Evolutionary conservation across 2,888 invertebrate genomes (phyloP), one percentile per base, ranked within the genome.

Genomic region (Microdon myrmicae): DNA sequence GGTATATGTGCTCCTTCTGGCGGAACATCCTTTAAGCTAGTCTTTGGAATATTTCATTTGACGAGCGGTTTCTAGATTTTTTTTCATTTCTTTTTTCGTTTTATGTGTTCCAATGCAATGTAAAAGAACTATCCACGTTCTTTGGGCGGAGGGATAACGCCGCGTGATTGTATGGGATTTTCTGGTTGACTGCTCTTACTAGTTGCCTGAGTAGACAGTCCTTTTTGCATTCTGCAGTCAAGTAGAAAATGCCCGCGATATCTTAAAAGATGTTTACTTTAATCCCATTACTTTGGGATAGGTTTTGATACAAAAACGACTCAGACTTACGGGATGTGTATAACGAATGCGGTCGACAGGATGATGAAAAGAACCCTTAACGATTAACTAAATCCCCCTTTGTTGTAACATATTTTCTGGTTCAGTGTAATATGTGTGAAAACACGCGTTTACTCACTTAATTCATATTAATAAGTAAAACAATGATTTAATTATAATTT

Each of bases 151-250:
- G 38, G 48, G 60, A 60, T 44, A 25, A 19, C 49, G 49, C 49
- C 55, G n/a, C n/a, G n/a, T 55, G 61, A 48, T 43, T 44, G 14
- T n/a, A n/a, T 32, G 28, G 55, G 38, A 64, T 64, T 64, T 56
- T 49, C 35, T 51, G 13, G 34, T 39, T 61, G 39, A 64, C 51
- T 64, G 51, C 39, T n/a, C 43, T 58, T 32, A 45, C 28, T 41
- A 29, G 32, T 45, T 58, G 51, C 34, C 37, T 23, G 43, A 61
- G 59, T 54, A 59, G 66, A 54, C 59, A 59, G 59, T 54, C 48
- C 66, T 66, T 66, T 64, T 66, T 54, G 39, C 48, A 54, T 54
- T 54, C 34, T 38, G 39, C 37, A 60, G 48, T 55, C 35, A 56
- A 56, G 61, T 28, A 45, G 61, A 56, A 64, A 43, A 58, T 17